These are phyloP conservation scores for Onchidella celtica DNA, from an alignment of 2,888 invertebrate genomes.

Conservation along the genomic window DNA sequence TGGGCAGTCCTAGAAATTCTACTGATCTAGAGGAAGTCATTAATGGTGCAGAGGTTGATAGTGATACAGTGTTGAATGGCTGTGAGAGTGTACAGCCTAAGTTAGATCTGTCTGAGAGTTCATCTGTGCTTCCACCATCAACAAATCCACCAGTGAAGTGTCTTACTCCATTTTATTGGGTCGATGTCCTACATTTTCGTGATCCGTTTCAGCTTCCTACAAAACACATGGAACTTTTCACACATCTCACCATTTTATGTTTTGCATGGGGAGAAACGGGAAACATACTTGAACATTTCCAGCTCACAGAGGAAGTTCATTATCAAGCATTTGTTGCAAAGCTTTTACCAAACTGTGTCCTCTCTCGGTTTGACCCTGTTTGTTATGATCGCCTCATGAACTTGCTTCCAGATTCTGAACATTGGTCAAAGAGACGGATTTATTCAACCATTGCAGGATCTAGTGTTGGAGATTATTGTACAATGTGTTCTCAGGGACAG, in stretches of 20 bases:
- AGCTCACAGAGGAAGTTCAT: slow-evolving; percentile 20
- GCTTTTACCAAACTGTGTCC: not conserved
- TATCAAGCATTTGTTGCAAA: not conserved
- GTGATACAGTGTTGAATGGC: too few relatives aligned
- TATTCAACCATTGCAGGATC: not conserved
- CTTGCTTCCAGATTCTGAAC: not conserved
- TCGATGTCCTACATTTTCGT: slow-evolving; percentile 58
- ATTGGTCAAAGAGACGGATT: not conserved
- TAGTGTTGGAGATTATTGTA: not conserved
- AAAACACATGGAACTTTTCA: slow-evolving; percentile 57
- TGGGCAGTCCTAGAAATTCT: too few relatives aligned
- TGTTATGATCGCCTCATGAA: slow-evolving; percentile 5
- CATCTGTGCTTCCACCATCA: too few relatives aligned
- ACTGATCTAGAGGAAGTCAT: too few relatives aligned
- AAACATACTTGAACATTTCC: slow-evolving; percentile 51
- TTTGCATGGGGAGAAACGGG: slow-evolving; percentile 65
- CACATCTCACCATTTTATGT: slow-evolving; percentile 64
- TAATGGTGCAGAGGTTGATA: too few relatives aligned
- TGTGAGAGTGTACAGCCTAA: too few relatives aligned
- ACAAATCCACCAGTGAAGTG: not conserved
- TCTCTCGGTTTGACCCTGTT: not conserved
- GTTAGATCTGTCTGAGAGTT: too few relatives aligned
- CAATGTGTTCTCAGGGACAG: too few relatives aligned
- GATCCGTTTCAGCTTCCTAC: slow-evolving; percentile 63
- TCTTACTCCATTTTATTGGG: slow-evolving; percentile 40